These are phyloP conservation scores for Anoplopoma fimbria DNA, from an alignment of 2,113 vertebrate genomes.

Conservation along the genomic window DNA sequence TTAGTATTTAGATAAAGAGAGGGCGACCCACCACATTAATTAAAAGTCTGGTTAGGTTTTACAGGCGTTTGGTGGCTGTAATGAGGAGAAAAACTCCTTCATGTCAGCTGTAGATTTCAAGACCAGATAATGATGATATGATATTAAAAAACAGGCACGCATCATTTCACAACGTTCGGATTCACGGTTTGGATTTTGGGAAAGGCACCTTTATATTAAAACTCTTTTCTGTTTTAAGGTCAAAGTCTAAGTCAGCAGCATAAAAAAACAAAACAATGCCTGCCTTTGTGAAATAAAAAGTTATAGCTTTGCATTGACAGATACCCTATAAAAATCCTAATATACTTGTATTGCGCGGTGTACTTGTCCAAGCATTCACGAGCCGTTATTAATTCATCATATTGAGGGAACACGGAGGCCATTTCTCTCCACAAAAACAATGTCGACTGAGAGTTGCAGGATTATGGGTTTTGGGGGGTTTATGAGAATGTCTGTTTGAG, in stretches of 20 bases:
- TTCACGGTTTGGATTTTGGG: constrained; percentile 4
- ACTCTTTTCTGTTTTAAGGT: constrained; percentile 21
- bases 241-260: constrained; percentile 9
- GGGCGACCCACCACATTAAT: not conserved
- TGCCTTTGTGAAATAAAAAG: constrained; percentile 27
- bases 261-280: constrained; percentile 19
- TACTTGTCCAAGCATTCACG: constrained; percentile 26
- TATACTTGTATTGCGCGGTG: not conserved
- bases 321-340: constrained; percentile 36
- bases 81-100: not conserved
- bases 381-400: constrained; percentile 31
- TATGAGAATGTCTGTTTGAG: constrained; percentile 32
- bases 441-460: constrained; percentile 14
- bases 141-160: constrained; percentile 9
- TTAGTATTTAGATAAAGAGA: not conserved
- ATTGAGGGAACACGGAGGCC: constrained; percentile 22
- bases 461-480: constrained; percentile 29
- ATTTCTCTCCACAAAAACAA: constrained; percentile 47
- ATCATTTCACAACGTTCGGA: not conserved
- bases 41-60: constrained; percentile 7
- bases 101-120: not conserved
- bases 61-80: not conserved
- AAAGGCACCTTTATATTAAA: constrained; percentile 24
- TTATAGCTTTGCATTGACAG: constrained; percentile 33
- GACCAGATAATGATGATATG: not conserved